phyloP scores from a whole-genome alignment of 2,888 invertebrate genomes.

The Drosophila villosipedis region DNA sequence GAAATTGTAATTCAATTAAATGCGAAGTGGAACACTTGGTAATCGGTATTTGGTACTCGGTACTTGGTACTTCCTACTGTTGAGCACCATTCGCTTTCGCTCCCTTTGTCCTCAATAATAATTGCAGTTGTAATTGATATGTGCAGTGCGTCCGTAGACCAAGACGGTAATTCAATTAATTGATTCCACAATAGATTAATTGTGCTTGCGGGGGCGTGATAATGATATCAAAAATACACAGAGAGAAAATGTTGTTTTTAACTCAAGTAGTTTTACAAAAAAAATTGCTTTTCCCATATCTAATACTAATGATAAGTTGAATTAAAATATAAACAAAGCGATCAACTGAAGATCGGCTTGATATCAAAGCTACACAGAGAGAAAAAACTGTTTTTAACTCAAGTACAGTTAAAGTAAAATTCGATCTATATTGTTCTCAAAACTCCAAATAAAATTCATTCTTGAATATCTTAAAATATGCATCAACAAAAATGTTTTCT shows the following conservation, averaged over 20 bases:
- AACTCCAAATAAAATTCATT: neutral
- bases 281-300: no score
- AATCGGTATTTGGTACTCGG: slow-evolving; percentile 48
- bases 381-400: neutral
- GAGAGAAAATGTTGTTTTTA: neutral
- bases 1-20: slow-evolving; percentile 79
- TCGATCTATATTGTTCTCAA: neutral
- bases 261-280: neutral
- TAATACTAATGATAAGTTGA: no score
- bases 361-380: neutral
- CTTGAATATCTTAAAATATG: neutral
- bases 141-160: slow-evolving; percentile 47
- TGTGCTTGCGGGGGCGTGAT: slow-evolving; percentile 51
- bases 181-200: slow-evolving; percentile 73
- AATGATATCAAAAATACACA: neutral
- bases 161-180: slow-evolving; percentile 67
- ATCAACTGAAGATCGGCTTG: neutral
- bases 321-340: no score
- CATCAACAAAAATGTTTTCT: neutral
- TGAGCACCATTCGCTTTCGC: slow-evolving; percentile 7
- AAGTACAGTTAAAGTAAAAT: neutral
- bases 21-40: slow-evolving; percentile 58
- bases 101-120: slow-evolving; percentile 57
- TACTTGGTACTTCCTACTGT: slow-evolving; percentile 18
- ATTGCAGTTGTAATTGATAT: slow-evolving; percentile 79